Conservation (phyloP, 2,888 invertebrate species). For the Pheosia gnoma region DNA sequence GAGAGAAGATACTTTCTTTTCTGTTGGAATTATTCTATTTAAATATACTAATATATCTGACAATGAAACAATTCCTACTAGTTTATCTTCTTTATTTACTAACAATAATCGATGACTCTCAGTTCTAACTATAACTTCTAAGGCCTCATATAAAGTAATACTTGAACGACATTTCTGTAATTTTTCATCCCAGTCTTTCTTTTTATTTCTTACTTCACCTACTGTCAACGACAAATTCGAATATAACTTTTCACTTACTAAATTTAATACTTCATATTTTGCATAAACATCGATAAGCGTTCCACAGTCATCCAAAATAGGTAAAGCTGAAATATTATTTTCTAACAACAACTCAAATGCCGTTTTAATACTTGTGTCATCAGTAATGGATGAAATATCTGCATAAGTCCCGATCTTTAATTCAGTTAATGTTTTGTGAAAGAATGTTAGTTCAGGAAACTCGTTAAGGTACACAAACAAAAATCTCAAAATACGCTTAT, state of each 20-base stretch:
- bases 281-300: slow-evolving; percentile 76
- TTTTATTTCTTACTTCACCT: slow-evolving; percentile 93
- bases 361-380: slow-evolving; percentile 69
- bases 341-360: slow-evolving; percentile 75
- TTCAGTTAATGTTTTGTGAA: slow-evolving; percentile 72
- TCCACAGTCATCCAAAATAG: slow-evolving; percentile 72
- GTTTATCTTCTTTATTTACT: slow-evolving; percentile 79
- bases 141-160: slow-evolving; percentile 92
- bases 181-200: slow-evolving; percentile 96
- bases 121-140: slow-evolving; percentile 96
- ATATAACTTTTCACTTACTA: slow-evolving; percentile 96
- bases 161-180: slow-evolving; percentile 94
- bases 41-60: slow-evolving; percentile 81
- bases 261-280: slow-evolving; percentile 86
- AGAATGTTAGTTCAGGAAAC: slow-evolving; percentile 79
- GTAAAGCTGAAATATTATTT: slow-evolving; percentile 78
- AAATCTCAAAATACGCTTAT: slow-evolving; percentile 77
- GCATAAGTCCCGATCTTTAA: slow-evolving; percentile 78
- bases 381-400: slow-evolving; percentile 71
- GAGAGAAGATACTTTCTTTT: slow-evolving; percentile 77
- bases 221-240: slow-evolving; percentile 94
- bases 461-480: slow-evolving; percentile 79
- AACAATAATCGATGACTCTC: slow-evolving; percentile 87
- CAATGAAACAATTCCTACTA: slow-evolving; percentile 77
- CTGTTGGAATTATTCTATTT: slow-evolving; percentile 79